Evolutionary conservation across 1,140 invertebrate genomes (phyloP), one percentile per base, ranked within the genome.

Genomic region (Drosophila kohkoa): DNA sequence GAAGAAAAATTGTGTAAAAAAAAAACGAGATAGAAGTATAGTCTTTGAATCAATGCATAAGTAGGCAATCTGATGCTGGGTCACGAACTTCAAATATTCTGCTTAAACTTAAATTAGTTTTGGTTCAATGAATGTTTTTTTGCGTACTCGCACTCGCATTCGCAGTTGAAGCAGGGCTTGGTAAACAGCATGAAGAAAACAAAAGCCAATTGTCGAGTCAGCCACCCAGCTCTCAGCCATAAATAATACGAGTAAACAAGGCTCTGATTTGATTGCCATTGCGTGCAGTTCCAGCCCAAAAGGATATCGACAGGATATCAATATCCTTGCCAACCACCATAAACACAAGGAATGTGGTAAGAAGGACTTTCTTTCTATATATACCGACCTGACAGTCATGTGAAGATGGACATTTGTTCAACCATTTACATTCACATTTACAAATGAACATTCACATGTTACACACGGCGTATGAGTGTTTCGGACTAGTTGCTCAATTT

Each of bases 341-440:
- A 51, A 25, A 51, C 20, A 41, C 1, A 73, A 55, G 35, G 25
- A 30, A 54, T 28, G 5, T 30, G 28, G 28, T 15, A 16, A 10
- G 16, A 41, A 38, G 5, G 20, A 25, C 16, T 8, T 16, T 41
- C 15, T 8, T 38, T 3, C 1, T 38, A 25, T 25, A 25, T 3
- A 25, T 5, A n/a, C n/a, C 32, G 32, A 58, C 15, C 15, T 49
- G 64, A 74, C 69, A 70, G 55, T 11, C 77, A 63, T 85, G 78
- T 60, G 78, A 71, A 73, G 49, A 68, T 68, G 74, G 72, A 77
- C 79, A 87, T 68, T 88, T 82, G 83, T 68, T 76, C 38, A 71
- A 49, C 58, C 82, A 79, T 55, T 63, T 32, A 16, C 52, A 35
- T 54, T 54, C 3, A 38, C 52, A 38, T 55, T 55, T 15, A 45